Base-by-base conservation (phyloP, 2,888 invertebrate genomes). In the Chymomyza amoena region DNA sequence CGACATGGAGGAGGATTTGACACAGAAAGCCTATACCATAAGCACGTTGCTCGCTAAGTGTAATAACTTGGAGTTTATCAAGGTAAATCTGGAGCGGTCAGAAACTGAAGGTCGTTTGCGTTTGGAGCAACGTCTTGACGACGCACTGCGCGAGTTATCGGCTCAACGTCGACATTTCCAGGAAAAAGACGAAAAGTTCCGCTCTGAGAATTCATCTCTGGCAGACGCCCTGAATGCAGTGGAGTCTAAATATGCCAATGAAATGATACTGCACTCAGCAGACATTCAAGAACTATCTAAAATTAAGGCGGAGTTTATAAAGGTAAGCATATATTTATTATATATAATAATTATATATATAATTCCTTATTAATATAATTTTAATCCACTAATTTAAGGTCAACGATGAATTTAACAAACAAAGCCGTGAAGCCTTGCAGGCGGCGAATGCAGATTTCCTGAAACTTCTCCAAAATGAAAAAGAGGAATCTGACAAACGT, bases 51-150 rank as follows among this genome's bases (percentile, higher is more conserved):
- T 96, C 32, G 94, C 95, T 72, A 98, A 98, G 92, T 93, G 97
- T 65, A 95, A 96, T 67, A 98, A 97, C 91, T 93, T 99, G 65
- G 97, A 98, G 92, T 93, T 97, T 69, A 97, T 99, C 66, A 96
- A 97, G 92, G 95, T 95, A 36, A 97, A 96, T 85, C 92, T 98
- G 77, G 97, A 98, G 89, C 93, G 97, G 45, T 95, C 95, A 10
- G 97, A 97, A 90, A 95, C 94, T 36, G 97, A 97, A 90, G 94
- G 95, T 73, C 95, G 95, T 70, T 92, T 95, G 20, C 94, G 95
- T 74, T 91, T 97, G 66, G 96, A 97, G 88, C 94, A 95, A 54
- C 94, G 96, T 75, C 89, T 96, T 16, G 96, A 96, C 84, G 96
- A 97, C 89, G 94, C 96, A 0, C 94, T 94, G 13, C 93, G 96